These are phyloP conservation scores for Melopsittacus undulatus DNA, from an alignment of 2,797 vertebrate genomes.

Conservation along the genomic window DNA sequence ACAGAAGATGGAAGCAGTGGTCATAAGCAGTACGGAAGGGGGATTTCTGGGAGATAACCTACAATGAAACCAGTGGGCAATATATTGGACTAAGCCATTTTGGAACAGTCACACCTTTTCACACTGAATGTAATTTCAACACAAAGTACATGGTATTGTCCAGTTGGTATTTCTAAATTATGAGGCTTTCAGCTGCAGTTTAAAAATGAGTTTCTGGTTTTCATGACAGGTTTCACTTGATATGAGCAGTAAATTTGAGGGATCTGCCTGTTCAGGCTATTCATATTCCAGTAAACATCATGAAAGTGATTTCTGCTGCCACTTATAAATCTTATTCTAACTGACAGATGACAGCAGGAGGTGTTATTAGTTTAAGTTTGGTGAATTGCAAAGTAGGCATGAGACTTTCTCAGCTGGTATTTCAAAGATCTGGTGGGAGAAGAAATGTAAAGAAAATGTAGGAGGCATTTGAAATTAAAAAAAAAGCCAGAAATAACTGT, in stretches of 20 bases:
- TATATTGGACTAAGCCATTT: neutral
- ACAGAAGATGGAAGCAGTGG: neutral
- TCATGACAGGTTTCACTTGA: conserved; percentile 9
- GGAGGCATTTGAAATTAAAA: neutral
- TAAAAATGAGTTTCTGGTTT: neutral
- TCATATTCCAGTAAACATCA: conserved; percentile 40
- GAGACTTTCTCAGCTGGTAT: neutral
- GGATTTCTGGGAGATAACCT: neutral
- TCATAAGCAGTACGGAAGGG: neutral
- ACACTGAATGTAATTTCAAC: neutral
- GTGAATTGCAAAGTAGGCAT: conserved; percentile 28
- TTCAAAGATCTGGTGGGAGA: conserved; percentile 19
- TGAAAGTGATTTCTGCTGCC: conserved; percentile 50
- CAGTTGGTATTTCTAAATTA: neutral
- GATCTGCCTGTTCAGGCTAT: conserved; percentile 27
- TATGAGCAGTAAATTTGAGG: neutral
- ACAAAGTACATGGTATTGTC: neutral
- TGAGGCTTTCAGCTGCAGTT: neutral
- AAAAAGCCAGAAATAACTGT: neutral
- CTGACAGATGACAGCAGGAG: conserved; percentile 58
- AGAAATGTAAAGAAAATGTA: conserved; percentile 40
- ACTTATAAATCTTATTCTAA: conserved; percentile 29
- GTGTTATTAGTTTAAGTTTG: conserved; percentile 57
- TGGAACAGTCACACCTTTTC: neutral
- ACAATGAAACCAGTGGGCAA: neutral